These are phyloP conservation scores for Cotesia chilonis DNA, from an alignment of 1,140 invertebrate species.

Conservation along the genomic window DNA sequence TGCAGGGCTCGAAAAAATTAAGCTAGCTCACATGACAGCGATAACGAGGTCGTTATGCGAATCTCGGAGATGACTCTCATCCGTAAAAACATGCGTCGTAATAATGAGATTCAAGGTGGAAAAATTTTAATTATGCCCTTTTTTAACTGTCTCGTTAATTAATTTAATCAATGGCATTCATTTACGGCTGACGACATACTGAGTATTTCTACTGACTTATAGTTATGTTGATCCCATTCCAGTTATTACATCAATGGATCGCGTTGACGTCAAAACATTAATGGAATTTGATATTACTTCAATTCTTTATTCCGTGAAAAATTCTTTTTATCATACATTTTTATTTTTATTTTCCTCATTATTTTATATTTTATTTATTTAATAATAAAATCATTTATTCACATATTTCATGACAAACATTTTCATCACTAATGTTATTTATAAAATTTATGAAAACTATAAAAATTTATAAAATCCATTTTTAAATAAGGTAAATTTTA, in stretches of 20 bases:
- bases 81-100: background rate
- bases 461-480: no score
- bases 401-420: no score
- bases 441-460: no score
- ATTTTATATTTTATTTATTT: no score
- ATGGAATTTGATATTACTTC: constrained; percentile 13
- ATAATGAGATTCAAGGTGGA: background rate
- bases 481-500: no score
- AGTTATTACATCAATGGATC: background rate
- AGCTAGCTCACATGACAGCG: constrained; percentile 16
- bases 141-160: constrained; percentile 28
- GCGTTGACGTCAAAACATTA: background rate
- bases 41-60: constrained; percentile 37
- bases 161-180: constrained; percentile 6
- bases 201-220: constrained; percentile 1
- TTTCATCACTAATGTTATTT: no score
- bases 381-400: no score
- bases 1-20: background rate
- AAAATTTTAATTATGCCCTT: constrained; percentile 21
- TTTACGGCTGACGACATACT: background rate
- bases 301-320: background rate
- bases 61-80: constrained; percentile 23
- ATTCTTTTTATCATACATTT: background rate
- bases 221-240: constrained; percentile 1
- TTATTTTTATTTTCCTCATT: no score